Evolutionary conservation across 2,888 invertebrate species (phyloP), one percentile per base, ranked within the genome.

Genomic region (Athrips mouffetella): DNA sequence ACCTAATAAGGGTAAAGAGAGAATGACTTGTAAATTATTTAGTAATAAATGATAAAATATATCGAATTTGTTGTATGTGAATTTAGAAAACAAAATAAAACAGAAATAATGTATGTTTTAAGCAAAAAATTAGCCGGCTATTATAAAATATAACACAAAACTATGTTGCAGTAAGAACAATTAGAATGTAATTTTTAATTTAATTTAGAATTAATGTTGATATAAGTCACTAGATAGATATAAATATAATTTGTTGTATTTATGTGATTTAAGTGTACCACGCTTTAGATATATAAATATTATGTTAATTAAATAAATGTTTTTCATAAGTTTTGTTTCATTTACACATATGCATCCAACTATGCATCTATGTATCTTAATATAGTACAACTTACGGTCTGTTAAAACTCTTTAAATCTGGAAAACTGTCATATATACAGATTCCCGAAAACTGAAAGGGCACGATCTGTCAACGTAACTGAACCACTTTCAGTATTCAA

Each of bases 251-350:
- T 21, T 37, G 37, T 37, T 37, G 21, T 21, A n/a, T 10, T n/a
- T 1, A 35, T 35, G 25, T 45, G 31, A 45, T 33, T 45, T 46
- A 35, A 25, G 29, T 29, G 29, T 46, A 39, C 23, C 20, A 39
- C 13, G 46, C 46, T 46, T 46, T 46, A 46, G 35, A 23, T n/a
- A n/a, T n/a, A n/a, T n/a, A n/a, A 3, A 29, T 33, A 23, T 7
- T 39, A 46, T 21, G 20, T 46, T 29, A 46, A 39, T 46, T 39
- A 46, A 46, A 16, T 46, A 6, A 46, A 39, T 46, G 37, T 37
- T 46, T 46, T 46, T 18, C 5, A 11, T 29, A 10, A 15, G 11
- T 23, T 35, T 35, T 15, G 6, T 11, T 45, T 23, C 5, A 11
- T n/a, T n/a, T n/a, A n/a, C 10, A 16, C 31, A 15, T 10, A 16